Evolutionary conservation across 1,140 invertebrate genomes (phyloP).

Genomic region (Drosophila rhopaloa): DNA sequence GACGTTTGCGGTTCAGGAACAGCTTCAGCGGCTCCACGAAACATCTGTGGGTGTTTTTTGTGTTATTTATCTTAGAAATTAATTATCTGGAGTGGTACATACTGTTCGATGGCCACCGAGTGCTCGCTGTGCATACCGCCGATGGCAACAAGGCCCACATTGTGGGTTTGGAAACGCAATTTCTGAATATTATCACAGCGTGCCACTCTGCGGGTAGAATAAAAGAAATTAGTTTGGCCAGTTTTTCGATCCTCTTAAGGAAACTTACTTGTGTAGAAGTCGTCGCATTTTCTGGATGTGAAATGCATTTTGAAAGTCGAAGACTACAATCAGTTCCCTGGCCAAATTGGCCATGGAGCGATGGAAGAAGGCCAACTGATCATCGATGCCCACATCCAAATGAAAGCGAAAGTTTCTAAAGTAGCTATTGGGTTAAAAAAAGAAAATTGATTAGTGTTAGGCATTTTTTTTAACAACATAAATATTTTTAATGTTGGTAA

Average conservation of each 20-base stretch:
- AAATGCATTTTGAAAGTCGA: slow-evolving; percentile 79
- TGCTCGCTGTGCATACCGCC: slow-evolving; percentile 73
- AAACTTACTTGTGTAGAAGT: slow-evolving; percentile 74
- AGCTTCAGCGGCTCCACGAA: slow-evolving; percentile 82
- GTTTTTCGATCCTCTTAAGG: not conserved
- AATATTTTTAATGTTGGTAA: no score
- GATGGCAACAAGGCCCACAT: slow-evolving; percentile 66
- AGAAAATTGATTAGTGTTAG: not conserved
- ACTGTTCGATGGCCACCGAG: slow-evolving; percentile 79
- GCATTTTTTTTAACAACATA: no score
- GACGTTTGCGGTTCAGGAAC: slow-evolving; percentile 68
- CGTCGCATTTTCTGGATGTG: slow-evolving; percentile 81
- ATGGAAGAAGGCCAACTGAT: slow-evolving; percentile 77
- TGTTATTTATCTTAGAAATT: not conserved
- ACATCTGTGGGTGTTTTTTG: slow-evolving; percentile 39
- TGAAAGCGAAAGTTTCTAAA: slow-evolving; percentile 82
- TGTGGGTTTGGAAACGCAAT: slow-evolving; percentile 79
- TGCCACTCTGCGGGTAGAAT: slow-evolving; percentile 58
- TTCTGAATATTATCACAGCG: slow-evolving; percentile 79
- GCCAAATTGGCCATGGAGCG: slow-evolving; percentile 69
- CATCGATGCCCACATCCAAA: slow-evolving; percentile 72
- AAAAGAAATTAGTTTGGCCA: not conserved
- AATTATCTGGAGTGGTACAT: not conserved
- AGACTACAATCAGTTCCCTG: slow-evolving; percentile 72
- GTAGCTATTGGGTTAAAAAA: slow-evolving; percentile 58